These are phyloP conservation scores for Allolobophora icterica DNA, from an alignment of 2,888 invertebrate genomes.

Conservation along the genomic window DNA sequence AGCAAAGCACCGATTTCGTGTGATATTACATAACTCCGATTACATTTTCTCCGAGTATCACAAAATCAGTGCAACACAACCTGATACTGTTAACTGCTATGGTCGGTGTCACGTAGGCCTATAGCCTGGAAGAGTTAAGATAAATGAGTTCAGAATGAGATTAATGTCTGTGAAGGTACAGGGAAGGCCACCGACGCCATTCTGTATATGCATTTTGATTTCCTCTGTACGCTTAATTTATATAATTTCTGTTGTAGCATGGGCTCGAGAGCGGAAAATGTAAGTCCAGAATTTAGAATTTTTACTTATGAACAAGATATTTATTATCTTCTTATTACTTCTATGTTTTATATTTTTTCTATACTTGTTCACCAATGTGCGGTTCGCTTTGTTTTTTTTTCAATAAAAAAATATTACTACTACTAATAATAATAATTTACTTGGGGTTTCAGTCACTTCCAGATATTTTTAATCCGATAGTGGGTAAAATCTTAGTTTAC, in stretches of 20 bases:
- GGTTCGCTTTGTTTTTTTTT: too few species aligned
- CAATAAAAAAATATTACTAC: too few species aligned
- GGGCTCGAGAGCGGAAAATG: conserved; percentile 8
- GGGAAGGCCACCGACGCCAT: background rate
- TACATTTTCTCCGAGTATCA: background rate
- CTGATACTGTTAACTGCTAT: background rate
- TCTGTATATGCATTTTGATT: background rate
- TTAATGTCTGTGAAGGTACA: background rate
- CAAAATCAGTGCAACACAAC: background rate
- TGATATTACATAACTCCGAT: background rate
- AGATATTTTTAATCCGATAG: too few species aligned
- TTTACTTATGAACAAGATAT: background rate
- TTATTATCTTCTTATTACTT: background rate
- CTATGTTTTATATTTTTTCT: too few species aligned
- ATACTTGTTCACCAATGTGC: too few species aligned
- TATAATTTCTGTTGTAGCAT: background rate
- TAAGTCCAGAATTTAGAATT: background rate
- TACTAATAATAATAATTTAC: too few species aligned
- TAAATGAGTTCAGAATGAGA: background rate
- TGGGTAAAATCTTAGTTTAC: too few species aligned
- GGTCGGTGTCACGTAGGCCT: background rate
- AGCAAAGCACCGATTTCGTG: background rate
- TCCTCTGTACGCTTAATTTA: background rate
- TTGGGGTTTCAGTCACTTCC: too few species aligned
- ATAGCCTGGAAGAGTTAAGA: background rate